Conservation (phyloP, 2,888 invertebrate genomes). For the Caenorhabditis sp. region DNA sequence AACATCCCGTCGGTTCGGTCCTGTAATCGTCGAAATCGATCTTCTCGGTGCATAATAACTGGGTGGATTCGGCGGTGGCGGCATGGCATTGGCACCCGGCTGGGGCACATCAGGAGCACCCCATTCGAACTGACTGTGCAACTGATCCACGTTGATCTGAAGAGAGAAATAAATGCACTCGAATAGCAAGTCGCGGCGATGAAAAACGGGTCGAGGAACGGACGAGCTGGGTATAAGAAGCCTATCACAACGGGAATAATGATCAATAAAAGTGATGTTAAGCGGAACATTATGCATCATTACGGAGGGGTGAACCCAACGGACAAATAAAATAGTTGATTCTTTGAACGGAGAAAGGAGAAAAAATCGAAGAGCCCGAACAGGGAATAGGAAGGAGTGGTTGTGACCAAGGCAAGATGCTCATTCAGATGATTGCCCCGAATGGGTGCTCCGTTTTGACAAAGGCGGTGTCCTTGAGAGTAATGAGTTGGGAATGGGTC, state of each 20-base stretch:
- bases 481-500: not conserved
- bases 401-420: slow-evolving; percentile 1
- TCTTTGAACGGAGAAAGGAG: slow-evolving; percentile 26
- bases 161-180: not conserved
- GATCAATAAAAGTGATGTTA: slow-evolving; percentile 36
- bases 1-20: slow-evolving; percentile 58
- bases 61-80: slow-evolving; percentile 45
- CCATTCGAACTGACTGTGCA: slow-evolving; percentile 51
- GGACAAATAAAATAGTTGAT: slow-evolving; percentile 21
- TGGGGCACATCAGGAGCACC: slow-evolving; percentile 58
- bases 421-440: no score
- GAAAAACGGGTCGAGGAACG: slow-evolving; percentile 21
- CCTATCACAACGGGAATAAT: slow-evolving; percentile 10
- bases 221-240: slow-evolving; percentile 14
- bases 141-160: slow-evolving; percentile 58
- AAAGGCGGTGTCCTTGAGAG: slow-evolving; percentile 5
- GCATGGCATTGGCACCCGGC: slow-evolving; percentile 21
- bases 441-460: not conserved
- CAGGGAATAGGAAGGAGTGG: not conserved
- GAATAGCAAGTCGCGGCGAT: not conserved
- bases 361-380: slow-evolving; percentile 1
- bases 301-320: slow-evolving; percentile 8
- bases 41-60: slow-evolving; percentile 58
- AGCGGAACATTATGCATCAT: slow-evolving; percentile 38
- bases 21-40: slow-evolving; percentile 67